phyloP scores from a whole-genome alignment of 2,888 invertebrate species.

The Pandemis cinnamomeana region DNA sequence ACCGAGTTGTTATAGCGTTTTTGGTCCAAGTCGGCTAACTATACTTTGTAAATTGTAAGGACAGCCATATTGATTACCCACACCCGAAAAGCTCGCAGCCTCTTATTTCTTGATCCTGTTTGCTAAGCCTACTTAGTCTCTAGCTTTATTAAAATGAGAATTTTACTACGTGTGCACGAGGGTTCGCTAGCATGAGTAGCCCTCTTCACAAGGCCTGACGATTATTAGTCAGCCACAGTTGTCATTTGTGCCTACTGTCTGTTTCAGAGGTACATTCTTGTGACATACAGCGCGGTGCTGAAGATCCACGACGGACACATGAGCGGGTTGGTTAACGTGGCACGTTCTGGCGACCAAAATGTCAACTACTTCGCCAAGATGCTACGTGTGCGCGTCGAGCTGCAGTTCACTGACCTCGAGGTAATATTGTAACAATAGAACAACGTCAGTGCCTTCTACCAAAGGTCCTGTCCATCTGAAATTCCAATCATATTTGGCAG shows the following conservation, averaged over 20 bases:
- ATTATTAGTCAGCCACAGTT: not conserved
- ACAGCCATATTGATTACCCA: no score
- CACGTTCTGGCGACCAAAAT: slow-evolving; percentile 75
- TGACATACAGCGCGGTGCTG: slow-evolving; percentile 82
- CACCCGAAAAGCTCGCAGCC: no score
- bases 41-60: no score
- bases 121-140: no score
- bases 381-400: slow-evolving; percentile 70
- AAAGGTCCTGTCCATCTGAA: not conserved
- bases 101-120: no score
- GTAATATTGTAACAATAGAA: slow-evolving; percentile 50
- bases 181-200: no score
- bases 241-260: not conserved
- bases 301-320: slow-evolving; percentile 76
- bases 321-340: slow-evolving; percentile 75
- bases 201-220: no score
- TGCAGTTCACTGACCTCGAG: slow-evolving; percentile 69
- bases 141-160: no score
- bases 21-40: no score
- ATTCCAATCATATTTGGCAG: not conserved
- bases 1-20: no score
- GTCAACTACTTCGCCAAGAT: slow-evolving; percentile 78
- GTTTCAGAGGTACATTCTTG: slow-evolving; percentile 70
- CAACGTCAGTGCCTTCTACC: not conserved
- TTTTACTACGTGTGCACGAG: no score